Evolutionary conservation across 2,888 invertebrate species (phyloP).

Genomic region (Dermolepida albohirtum): DNA sequence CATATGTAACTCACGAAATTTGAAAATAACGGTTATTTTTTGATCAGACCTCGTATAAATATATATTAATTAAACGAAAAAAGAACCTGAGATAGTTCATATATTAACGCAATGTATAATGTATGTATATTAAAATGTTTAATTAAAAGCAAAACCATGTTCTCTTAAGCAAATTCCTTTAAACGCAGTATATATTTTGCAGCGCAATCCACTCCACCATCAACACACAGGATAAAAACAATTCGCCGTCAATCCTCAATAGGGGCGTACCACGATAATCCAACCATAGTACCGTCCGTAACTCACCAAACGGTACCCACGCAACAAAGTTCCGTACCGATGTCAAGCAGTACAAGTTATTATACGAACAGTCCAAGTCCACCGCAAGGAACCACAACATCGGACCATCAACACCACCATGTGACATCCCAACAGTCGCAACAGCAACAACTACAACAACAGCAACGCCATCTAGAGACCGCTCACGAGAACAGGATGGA

Average conservation of each 20-base stretch:
- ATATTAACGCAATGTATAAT: no score
- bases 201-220: conserved; percentile 74
- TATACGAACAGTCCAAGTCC: conserved; percentile 75
- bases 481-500: conserved; percentile 31
- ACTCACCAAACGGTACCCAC: conserved; percentile 47
- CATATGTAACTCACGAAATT: no score
- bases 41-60: no score
- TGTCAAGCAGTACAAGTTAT: conserved; percentile 68
- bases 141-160: no score
- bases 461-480: conserved; percentile 20
- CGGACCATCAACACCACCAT: conserved; percentile 39
- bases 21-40: no score
- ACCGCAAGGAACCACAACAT: conserved; percentile 62
- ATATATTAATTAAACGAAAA: no score
- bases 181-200: conserved; percentile 57
- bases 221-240: conserved; percentile 70
- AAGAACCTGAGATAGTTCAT: no score
- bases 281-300: conserved; percentile 55
- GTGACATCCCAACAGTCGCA: conserved; percentile 4
- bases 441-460: neutral
- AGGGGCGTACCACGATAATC: conserved; percentile 71
- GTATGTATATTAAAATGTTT: no score
- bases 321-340: conserved; percentile 56
- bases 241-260: conserved; percentile 74
- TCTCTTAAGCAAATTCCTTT: no score